These are phyloP conservation scores for Pseudomyrmex concolor DNA, from an alignment of 1,140 invertebrate species.

Conservation along the genomic window DNA sequence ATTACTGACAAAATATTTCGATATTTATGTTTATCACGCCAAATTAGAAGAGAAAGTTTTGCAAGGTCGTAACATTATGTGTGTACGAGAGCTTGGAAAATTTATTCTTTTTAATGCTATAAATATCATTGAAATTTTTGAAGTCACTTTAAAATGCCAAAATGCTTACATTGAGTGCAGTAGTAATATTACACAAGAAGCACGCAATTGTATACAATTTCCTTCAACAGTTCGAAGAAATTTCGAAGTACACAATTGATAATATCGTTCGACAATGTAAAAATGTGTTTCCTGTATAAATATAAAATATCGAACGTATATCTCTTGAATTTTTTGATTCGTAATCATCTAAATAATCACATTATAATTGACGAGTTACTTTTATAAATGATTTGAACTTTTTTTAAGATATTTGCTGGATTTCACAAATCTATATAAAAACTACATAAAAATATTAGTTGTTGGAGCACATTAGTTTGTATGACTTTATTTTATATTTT, in stretches of 20 bases:
- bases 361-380: background rate
- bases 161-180: constrained; percentile 17
- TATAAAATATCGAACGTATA: background rate
- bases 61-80: background rate
- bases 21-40: background rate
- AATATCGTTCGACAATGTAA: constrained; percentile 33
- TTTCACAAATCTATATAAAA: constrained; percentile 13
- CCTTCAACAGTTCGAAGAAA: constrained; percentile 64
- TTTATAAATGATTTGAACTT: background rate
- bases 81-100: background rate
- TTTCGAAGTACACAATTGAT: constrained; percentile 8
- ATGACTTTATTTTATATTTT: too few relatives aligned
- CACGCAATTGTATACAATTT: constrained; percentile 53
- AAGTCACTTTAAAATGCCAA: constrained; percentile 22
- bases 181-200: constrained; percentile 32
- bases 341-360: background rate
- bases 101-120: background rate
- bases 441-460: background rate
- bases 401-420: background rate
- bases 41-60: background rate
- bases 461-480: too few relatives aligned
- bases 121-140: background rate
- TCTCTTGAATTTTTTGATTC: background rate
- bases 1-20: background rate
- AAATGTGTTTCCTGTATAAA: constrained; percentile 27